A percentile compares a stretch with the other conserved stretches of the same genome.
These are phyloP conservation scores for Tortricodes alternella DNA, from an alignment of 2,888 invertebrate genomes.

Conservation along the genomic window DNA sequence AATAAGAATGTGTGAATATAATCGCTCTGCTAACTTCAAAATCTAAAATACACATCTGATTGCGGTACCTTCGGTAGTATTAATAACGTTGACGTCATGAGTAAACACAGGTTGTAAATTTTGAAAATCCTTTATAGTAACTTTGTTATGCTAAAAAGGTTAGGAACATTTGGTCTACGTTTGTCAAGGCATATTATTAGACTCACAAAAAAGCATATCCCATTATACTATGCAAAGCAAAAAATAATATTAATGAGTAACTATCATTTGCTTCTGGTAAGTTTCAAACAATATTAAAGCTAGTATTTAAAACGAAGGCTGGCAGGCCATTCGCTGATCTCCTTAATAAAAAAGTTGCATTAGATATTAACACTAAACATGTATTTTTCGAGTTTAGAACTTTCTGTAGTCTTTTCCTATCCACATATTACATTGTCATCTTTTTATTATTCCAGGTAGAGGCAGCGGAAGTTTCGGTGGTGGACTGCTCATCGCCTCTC, in stretches of 20 bases:
- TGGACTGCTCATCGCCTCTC: slow-evolving; percentile 88
- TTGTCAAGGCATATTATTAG: too few relatives aligned
- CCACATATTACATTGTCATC: neutral
- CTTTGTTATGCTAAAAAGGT: neutral
- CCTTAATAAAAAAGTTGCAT: too few relatives aligned
- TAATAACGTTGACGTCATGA: slow-evolving; percentile 47
- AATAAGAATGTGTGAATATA: slow-evolving; percentile 23
- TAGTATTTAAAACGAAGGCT: too few relatives aligned
- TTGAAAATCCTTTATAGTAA: slow-evolving; percentile 8
- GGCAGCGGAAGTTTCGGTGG: slow-evolving; percentile 92
- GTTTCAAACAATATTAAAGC: too few relatives aligned
- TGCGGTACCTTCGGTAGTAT: slow-evolving; percentile 41
- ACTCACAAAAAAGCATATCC: too few relatives aligned
- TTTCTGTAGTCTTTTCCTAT: neutral
- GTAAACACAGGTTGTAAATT: slow-evolving; percentile 32
- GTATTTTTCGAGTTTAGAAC: neutral
- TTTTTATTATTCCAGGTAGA: slow-evolving; percentile 77
- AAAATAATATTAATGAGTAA: too few relatives aligned
- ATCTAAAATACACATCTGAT: slow-evolving; percentile 44
- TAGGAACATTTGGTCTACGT: too few relatives aligned
- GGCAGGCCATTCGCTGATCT: too few relatives aligned
- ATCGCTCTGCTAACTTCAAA: slow-evolving; percentile 44
- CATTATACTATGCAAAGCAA: too few relatives aligned
- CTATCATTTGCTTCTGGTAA: too few relatives aligned
- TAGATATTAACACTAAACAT: neutral